These are phyloP conservation scores for Drosophila subsilvestris DNA, from an alignment of 2,888 invertebrate species.

Conservation along the genomic window DNA sequence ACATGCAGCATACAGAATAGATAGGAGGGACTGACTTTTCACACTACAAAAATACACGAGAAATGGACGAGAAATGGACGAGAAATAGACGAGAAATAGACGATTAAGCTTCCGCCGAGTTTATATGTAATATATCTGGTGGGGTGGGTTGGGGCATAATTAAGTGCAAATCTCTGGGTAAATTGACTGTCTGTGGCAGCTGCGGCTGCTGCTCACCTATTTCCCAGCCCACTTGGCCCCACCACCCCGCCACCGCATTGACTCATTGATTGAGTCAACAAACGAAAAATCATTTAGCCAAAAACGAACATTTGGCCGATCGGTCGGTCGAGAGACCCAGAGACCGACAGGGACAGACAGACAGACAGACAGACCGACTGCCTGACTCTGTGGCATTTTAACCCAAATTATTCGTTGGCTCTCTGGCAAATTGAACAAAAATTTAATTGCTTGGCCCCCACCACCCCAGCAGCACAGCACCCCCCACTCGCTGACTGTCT, in stretches of 20 bases:
- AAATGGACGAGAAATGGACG: background rate
- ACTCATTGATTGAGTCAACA: slow-evolving; percentile 5
- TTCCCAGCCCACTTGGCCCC: background rate
- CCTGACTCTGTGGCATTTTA: slow-evolving; percentile 31
- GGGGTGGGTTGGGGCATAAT: slow-evolving; percentile 5
- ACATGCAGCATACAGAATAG: background rate
- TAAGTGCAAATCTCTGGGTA: slow-evolving; percentile 26
- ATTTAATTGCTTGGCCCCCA: slow-evolving; percentile 26
- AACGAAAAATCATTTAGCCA: slow-evolving; percentile 3
- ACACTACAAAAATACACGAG: slow-evolving; percentile 13
- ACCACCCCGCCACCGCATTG: background rate
- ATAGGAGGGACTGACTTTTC: slow-evolving; percentile 15
- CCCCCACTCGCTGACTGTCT: background rate
- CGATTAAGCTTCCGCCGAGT: background rate
- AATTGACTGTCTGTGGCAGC: slow-evolving; percentile 25
- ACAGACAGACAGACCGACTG: background rate
- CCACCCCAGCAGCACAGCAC: slow-evolving; percentile 4
- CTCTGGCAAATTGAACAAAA: slow-evolving; percentile 23
- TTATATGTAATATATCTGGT: background rate
- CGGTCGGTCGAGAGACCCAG: slow-evolving; percentile 5
- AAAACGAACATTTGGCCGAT: slow-evolving; percentile 13
- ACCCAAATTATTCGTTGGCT: slow-evolving; percentile 40
- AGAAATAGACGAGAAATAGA: background rate
- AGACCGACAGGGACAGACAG: background rate
- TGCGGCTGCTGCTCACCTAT: background rate